Base-by-base conservation (phyloP, 92 coral and sea anemone genomes). In the Zoanthus sansibaricus region DNA sequence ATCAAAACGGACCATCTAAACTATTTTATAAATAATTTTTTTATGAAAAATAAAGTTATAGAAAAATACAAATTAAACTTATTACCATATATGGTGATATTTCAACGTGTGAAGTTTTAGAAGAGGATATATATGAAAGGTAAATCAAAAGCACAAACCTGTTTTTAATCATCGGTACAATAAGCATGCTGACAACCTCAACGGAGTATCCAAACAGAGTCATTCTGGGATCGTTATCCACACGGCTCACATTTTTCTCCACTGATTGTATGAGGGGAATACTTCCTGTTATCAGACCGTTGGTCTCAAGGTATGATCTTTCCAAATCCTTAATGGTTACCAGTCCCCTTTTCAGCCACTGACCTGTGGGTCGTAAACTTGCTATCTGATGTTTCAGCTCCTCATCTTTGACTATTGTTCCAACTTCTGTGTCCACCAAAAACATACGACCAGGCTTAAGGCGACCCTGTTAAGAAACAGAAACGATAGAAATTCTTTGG, bases 201-300 rank as follows among this genome's bases (percentile, higher is more conserved):
- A 95, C 94, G 46, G 99, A 93, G 87, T 95, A 96, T 13, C 98
- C 98, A 87, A 96, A 96, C 85, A 92, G 70, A 4, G 98, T 98
- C 91, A 96, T 76, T 55, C 98, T 91, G 49, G 93, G 75, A 79
- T 94, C 98, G 51, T 92, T 84, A 66, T 96, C 96, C 17, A 87
- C 91, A 17, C 86, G 90, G 74, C 82, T 90, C 82, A 88, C 91
- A 83, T 82, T 83, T 83, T 54, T 93, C 64, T 76, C 76, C 45
- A 82, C 52, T 33, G 87, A 48, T 86, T 91, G 93, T 71, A 88
- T 94, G 33, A 91, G 78, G 3, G 95, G 91, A 25, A 96, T 71
- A 33, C 71, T 74, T 21, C 77, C 94, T 15, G 79, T 52, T 42
- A 90, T 74, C 20, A 93, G 79, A 49, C 92, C 93, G 64, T 89